These are phyloP conservation scores for Circaetus gallicus DNA, from an alignment of 2,113 vertebrate genomes.

Conservation along the genomic window DNA sequence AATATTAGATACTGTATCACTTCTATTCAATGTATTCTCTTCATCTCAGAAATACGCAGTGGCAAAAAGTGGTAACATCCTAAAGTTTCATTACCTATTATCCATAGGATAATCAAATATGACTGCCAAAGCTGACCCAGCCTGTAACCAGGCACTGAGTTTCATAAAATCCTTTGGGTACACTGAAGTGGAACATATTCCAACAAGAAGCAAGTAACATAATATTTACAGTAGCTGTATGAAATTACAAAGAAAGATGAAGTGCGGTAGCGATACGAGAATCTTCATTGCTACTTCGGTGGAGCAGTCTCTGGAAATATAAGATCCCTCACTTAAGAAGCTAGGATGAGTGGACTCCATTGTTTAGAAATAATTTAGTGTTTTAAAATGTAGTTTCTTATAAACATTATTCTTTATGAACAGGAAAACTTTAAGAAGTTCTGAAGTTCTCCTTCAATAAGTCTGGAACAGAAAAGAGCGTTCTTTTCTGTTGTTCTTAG, in stretches of 20 bases:
- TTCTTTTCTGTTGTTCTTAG: background rate
- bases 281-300: background rate
- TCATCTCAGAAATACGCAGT: background rate
- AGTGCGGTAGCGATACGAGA: background rate
- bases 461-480: background rate
- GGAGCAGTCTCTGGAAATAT: background rate
- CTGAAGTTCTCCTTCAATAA: background rate
- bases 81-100: background rate
- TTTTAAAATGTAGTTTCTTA: background rate
- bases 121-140: background rate
- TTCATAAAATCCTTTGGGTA: background rate
- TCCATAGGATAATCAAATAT: background rate
- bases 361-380: background rate
- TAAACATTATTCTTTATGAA: background rate
- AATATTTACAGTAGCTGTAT: background rate
- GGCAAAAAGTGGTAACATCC: background rate
- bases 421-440: background rate
- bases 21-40: background rate
- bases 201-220: background rate
- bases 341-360: background rate
- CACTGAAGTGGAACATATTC: background rate
- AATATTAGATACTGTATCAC: background rate
- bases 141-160: background rate
- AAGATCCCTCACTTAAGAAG: background rate
- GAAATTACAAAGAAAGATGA: background rate